phyloP scores from a whole-genome alignment of 2,888 invertebrate genomes.

The Patella caerulea region DNA sequence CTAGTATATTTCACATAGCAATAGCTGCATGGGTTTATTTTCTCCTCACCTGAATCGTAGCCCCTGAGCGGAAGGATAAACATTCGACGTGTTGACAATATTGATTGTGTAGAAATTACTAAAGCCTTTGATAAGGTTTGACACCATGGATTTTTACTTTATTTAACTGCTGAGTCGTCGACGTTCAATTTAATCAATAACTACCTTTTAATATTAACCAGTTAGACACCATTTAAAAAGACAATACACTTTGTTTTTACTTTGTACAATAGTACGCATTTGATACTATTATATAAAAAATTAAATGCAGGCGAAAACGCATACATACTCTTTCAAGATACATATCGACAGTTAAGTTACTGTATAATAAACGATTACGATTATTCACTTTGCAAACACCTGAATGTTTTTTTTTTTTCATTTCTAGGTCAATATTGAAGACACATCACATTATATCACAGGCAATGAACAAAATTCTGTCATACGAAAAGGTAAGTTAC shows the following conservation, averaged over 20 bases:
- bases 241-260: too few species aligned
- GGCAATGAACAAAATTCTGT: slow-evolving; percentile 64
- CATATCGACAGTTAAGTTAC: too few species aligned
- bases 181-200: too few species aligned
- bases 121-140: slow-evolving; percentile 6
- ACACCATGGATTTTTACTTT: not conserved
- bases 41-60: not conserved
- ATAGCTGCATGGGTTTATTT: not conserved
- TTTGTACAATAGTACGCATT: too few species aligned
- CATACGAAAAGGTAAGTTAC: slow-evolving; percentile 67
- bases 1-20: too few species aligned
- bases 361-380: too few species aligned
- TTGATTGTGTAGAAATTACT: slow-evolving; percentile 9
- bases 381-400: too few species aligned
- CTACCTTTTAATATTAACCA: too few species aligned
- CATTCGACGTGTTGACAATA: slow-evolving; percentile 2
- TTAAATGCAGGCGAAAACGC: too few species aligned
- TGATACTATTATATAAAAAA: too few species aligned
- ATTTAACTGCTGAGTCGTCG: not conserved
- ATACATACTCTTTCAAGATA: too few species aligned
- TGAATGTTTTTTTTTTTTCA: not conserved
- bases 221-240: too few species aligned
- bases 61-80: slow-evolving; percentile 7
- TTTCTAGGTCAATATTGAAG: slow-evolving; percentile 3
- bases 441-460: slow-evolving; percentile 7